phyloP scores from a whole-genome alignment of 2,113 vertebrate species.

The Mesembrinibis cayennensis region DNA sequence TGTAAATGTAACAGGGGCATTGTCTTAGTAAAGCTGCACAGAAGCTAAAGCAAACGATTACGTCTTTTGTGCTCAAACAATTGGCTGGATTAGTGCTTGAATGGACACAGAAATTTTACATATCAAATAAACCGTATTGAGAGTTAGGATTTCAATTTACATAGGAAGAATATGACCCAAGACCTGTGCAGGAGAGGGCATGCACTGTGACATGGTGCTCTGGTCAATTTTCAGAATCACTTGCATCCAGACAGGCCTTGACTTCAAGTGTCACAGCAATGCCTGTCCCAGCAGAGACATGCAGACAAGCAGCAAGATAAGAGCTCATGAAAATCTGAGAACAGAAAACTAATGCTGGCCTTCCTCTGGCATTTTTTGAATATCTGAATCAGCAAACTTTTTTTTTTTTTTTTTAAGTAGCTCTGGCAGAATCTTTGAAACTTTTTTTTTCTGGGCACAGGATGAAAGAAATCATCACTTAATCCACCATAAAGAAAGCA shows the following conservation, averaged over 20 bases:
- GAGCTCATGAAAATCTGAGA: background rate
- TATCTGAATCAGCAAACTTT: background rate
- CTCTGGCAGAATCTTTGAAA: background rate
- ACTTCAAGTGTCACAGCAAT: background rate
- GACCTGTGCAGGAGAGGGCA: background rate
- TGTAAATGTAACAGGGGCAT: background rate
- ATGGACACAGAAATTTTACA: background rate
- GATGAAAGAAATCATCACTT: slow-evolving; percentile 10
- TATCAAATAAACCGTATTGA: background rate
- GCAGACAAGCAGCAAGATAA: background rate
- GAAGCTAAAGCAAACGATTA: background rate
- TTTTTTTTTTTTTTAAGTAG: background rate
- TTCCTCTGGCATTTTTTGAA: background rate
- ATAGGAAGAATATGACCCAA: background rate
- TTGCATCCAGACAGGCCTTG: background rate
- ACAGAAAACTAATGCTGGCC: background rate
- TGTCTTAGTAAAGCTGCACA: background rate
- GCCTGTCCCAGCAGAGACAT: background rate
- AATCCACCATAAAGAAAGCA: background rate
- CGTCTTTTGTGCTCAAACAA: background rate
- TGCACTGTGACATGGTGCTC: background rate
- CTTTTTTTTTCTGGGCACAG: background rate
- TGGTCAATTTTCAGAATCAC: background rate
- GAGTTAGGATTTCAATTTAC: background rate
- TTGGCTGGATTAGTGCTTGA: background rate